phyloP scores from a whole-genome alignment of 2,888 invertebrate species.

The Zaprionus obscuricornis region DNA sequence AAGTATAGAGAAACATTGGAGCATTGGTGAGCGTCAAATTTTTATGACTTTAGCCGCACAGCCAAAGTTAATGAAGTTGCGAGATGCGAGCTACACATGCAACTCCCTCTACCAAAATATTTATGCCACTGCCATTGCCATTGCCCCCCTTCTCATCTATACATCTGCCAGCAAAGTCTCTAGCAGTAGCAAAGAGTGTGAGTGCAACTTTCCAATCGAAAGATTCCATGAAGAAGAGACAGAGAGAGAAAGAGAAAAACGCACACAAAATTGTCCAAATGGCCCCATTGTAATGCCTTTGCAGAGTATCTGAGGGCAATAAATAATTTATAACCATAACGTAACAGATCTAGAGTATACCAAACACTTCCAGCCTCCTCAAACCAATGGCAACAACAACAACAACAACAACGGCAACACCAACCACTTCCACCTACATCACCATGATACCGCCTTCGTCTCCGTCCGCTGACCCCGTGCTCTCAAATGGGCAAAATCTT shows the following conservation, averaged over 20 bases:
- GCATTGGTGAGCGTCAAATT: slow-evolving; percentile 39
- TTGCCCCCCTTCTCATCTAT: too few relatives aligned
- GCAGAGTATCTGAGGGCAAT: slow-evolving; percentile 58
- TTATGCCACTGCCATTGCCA: too few relatives aligned
- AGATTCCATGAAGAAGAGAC: slow-evolving; percentile 9
- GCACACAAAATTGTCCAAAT: slow-evolving; percentile 34
- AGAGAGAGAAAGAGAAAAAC: not conserved
- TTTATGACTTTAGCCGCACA: slow-evolving; percentile 58
- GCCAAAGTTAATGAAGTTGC: slow-evolving; percentile 66
- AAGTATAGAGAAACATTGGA: not conserved
- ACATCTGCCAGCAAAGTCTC: too few relatives aligned
- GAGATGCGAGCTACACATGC: slow-evolving; percentile 45
- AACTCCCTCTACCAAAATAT: slow-evolving; percentile 18
- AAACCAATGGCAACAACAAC: too few relatives aligned
- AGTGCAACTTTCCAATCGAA: not conserved
- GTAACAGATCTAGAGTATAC: slow-evolving; percentile 45
- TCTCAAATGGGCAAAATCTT: too few relatives aligned
- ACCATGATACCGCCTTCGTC: too few relatives aligned
- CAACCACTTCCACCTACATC: not conserved
- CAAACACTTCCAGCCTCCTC: not conserved
- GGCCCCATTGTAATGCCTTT: slow-evolving; percentile 33
- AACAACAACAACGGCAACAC: too few relatives aligned
- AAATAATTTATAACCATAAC: slow-evolving; percentile 70
- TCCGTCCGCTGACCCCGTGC: too few relatives aligned
- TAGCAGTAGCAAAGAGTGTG: not conserved